phyloP scores from a whole-genome alignment of 2,113 vertebrate species.

The Dasyornis broadbenti region DNA sequence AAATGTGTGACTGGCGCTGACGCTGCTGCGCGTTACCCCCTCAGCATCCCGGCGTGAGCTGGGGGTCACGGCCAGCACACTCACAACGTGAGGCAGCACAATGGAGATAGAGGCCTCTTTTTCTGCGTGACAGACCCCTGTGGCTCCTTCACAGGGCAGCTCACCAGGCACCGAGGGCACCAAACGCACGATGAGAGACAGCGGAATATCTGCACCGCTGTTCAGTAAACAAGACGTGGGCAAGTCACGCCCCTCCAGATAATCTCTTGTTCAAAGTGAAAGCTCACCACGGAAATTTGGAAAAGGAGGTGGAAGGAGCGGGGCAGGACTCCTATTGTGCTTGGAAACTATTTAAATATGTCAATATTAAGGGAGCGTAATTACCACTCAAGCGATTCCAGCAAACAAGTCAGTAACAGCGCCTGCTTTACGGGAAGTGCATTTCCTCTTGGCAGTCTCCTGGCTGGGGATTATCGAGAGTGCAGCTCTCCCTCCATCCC shows the following conservation, averaged over 20 bases:
- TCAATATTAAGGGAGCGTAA: conserved; percentile 34
- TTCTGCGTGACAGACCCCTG: accelerated
- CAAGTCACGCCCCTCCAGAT: background rate
- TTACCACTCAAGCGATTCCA: conserved; percentile 42
- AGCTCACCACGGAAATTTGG: background rate
- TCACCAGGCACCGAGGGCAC: background rate
- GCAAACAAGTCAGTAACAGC: conserved; percentile 20
- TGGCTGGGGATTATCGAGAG: background rate
- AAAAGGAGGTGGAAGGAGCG: background rate
- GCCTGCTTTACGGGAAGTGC: conserved; percentile 34
- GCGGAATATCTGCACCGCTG: background rate
- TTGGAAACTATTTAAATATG: conserved; percentile 54
- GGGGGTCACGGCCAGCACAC: background rate
- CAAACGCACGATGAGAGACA: accelerated
- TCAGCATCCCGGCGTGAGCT: accelerated
- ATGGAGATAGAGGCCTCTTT: accelerated
- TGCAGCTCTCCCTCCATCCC: background rate
- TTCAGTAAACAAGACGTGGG: background rate
- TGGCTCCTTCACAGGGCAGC: background rate
- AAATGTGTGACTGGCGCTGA: background rate
- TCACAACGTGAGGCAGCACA: background rate
- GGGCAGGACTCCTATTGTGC: background rate
- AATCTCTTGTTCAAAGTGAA: background rate
- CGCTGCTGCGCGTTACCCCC: accelerated
- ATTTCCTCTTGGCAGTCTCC: conserved; percentile 43